These are phyloP conservation scores for Coptotermes formosanus DNA, from an alignment of 1,140 invertebrate genomes.

Conservation along the genomic window DNA sequence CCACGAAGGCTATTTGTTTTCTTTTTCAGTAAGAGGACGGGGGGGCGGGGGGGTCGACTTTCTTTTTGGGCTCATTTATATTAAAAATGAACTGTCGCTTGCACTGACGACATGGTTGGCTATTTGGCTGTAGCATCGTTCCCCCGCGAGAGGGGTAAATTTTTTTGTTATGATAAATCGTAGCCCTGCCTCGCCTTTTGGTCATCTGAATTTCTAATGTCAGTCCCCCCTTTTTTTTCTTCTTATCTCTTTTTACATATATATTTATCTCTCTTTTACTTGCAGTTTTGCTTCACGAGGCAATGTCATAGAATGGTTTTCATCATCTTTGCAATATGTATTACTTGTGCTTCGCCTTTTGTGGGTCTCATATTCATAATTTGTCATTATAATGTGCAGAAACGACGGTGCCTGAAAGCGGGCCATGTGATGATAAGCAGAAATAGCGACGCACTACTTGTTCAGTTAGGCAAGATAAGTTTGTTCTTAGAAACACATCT, in stretches of 20 bases:
- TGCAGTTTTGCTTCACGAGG: neutral
- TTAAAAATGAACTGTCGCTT: conserved; percentile 40
- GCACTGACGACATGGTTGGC: conserved; percentile 33
- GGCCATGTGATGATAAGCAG: neutral
- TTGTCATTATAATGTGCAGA: conserved; percentile 28
- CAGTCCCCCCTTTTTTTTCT: neutral
- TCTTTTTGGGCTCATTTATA: conserved; percentile 35
- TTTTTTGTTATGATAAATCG: conserved; percentile 32
- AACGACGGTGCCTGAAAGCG: neutral
- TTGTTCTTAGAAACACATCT: neutral
- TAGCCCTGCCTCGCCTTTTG: conserved; percentile 16
- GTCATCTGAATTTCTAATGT: conserved; percentile 35
- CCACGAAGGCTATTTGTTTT: conserved; percentile 9
- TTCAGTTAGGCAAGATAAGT: neutral
- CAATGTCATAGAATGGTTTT: conserved; percentile 9
- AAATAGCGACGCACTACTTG: neutral
- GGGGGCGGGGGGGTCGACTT: neutral
- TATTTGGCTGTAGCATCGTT: conserved; percentile 11
- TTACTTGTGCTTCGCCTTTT: conserved; percentile 9
- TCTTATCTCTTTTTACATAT: neutral
- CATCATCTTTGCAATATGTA: conserved; percentile 1
- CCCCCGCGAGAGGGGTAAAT: neutral
- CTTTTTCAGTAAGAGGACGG: conserved; percentile 15
- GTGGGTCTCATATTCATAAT: conserved; percentile 17
- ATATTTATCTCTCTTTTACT: neutral